Evolutionary conservation across 2,888 invertebrate species (phyloP), one percentile per base, ranked within the genome.

Genomic region (Strigamia crassipes): DNA sequence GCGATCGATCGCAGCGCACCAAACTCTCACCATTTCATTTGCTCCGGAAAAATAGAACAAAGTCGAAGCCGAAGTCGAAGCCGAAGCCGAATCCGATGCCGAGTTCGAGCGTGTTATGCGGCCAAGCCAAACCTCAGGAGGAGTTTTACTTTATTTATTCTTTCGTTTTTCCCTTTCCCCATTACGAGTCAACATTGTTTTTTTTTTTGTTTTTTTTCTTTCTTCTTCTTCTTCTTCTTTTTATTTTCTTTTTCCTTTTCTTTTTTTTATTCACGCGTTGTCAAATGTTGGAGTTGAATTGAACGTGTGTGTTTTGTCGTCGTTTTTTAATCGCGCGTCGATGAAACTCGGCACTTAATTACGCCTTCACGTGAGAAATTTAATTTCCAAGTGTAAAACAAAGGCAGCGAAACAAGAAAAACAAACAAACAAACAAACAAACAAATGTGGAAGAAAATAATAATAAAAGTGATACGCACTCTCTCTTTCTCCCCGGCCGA

Each of bases 311-410:
- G 51, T 51, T 13, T 51, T n/a, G 51, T 51, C 42, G 42, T 51
- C 27, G 51, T n/a, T 51, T 51, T 51, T 51, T 51, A 51, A 51
- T 51, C 51, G 51, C 51, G 51, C 51, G 51, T 51, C 51, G 51
- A 51, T 51, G n/a, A 51, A 51, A 51, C 51, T 51, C 51, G 51
- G 51, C 51, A 51, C 51, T 51, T 51, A 51, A 51, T 51, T 51
- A 51, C n/a, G 51, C 51, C 15, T 18, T 56, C 56, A 18, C 18
- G 21, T 56, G 18, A 18, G 18, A 56, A 18, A 18, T 56, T 56
- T 56, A 56, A 56, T 56, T 56, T 56, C 56, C 56, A 18, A 56
- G 56, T 56, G 56, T 56, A 56, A 56, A 56, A 56, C 56, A 56
- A 56, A 18, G 56, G 56, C 21, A 56, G 56, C 51, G 51, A 51